These are phyloP conservation scores for Stegostoma tigrinum DNA, from an alignment of 2,113 vertebrate genomes.

Conservation along the genomic window DNA sequence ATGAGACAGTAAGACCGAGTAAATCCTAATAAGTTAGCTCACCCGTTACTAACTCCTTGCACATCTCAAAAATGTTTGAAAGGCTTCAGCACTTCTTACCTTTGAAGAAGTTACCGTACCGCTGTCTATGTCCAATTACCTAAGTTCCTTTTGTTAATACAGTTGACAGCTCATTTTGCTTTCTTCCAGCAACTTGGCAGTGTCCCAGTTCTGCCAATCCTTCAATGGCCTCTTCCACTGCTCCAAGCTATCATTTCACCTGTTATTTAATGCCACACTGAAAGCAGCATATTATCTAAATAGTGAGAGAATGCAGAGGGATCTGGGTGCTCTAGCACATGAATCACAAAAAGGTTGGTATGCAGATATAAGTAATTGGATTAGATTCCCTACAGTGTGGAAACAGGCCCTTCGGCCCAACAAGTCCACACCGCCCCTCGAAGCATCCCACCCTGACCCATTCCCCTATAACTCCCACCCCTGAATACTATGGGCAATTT, in stretches of 20 bases:
- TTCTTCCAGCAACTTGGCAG: background rate
- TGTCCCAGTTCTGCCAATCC: background rate
- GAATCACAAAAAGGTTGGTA: no score
- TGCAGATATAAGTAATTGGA: no score
- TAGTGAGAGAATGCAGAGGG: no score
- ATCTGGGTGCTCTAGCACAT: no score
- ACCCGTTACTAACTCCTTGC: no score
- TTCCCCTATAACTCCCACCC: no score
- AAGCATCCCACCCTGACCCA: no score
- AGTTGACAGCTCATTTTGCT: background rate
- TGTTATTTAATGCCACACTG: background rate
- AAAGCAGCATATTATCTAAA: no score
- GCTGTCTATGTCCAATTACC: background rate
- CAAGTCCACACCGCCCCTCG: no score
- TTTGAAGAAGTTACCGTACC: background rate
- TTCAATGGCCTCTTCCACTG: background rate
- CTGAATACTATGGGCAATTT: no score
- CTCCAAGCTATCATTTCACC: background rate
- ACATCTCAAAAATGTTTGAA: background rate
- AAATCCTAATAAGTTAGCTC: background rate
- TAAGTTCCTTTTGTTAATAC: background rate
- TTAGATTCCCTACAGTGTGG: no score
- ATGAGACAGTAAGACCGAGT: background rate
- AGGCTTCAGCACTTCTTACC: background rate
- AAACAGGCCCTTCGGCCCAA: no score